These are phyloP conservation scores for Rhynchomys soricoides DNA, from an alignment of 2,113 vertebrate species.

Conservation along the genomic window DNA sequence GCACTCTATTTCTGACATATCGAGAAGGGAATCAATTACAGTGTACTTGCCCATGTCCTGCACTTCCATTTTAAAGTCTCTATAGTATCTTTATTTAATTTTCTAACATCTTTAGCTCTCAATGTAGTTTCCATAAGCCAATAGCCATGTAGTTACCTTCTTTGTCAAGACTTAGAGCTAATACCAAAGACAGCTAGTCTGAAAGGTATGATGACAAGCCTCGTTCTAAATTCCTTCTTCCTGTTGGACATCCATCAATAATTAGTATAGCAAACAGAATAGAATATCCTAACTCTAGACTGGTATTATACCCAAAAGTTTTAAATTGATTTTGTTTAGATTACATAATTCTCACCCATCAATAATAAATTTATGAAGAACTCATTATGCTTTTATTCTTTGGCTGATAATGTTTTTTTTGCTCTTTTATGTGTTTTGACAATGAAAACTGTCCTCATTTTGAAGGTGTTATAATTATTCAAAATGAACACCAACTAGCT, in stretches of 20 bases:
- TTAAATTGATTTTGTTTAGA: constrained; percentile 12
- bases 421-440: neutral
- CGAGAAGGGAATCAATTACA: neutral
- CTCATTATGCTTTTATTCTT: neutral
- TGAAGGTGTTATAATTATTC: neutral
- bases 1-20: constrained; percentile 1
- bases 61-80: constrained; percentile 3
- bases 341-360: neutral
- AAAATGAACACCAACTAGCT: constrained; percentile 9
- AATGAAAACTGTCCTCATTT: constrained; percentile 6
- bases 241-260: neutral
- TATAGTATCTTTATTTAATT: constrained; percentile 19
- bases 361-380: constrained; percentile 7
- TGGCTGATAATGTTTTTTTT: neutral
- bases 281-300: neutral
- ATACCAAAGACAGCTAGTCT: neutral
- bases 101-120: constrained; percentile 25
- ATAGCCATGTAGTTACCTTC: neutral
- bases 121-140: constrained; percentile 29
- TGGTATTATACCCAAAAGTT: neutral
- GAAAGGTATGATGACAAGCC: neutral
- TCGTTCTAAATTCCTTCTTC: neutral
- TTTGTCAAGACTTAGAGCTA: neutral
- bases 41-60: neutral
- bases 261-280: neutral